Conservation (phyloP, 2,888 invertebrate species). For the Tyria jacobaeae region DNA sequence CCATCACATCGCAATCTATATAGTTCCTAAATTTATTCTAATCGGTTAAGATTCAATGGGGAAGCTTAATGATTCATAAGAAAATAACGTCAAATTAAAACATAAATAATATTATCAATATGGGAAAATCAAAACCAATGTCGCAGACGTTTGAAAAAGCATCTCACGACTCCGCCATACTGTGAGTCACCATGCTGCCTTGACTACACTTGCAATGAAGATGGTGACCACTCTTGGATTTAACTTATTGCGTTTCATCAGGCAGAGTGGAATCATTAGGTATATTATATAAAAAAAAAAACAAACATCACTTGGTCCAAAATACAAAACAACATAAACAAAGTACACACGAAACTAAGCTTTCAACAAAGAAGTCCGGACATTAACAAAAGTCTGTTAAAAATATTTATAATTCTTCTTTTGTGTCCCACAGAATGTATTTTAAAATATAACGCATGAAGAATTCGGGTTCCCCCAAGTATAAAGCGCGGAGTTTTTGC, state of each 20-base stretch:
- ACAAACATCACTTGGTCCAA: neutral
- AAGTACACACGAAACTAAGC: constrained; percentile 13
- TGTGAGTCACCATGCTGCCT: too few relatives aligned
- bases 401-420: constrained; percentile 27
- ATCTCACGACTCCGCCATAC: too few relatives aligned
- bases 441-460: constrained; percentile 32
- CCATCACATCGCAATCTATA: too few relatives aligned
- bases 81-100: neutral
- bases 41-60: too few relatives aligned
- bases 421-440: constrained; percentile 29
- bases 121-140: neutral
- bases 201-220: too few relatives aligned
- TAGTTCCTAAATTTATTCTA: too few relatives aligned
- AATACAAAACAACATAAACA: constrained; percentile 6
- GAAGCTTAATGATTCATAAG: too few relatives aligned
- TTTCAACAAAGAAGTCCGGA: constrained; percentile 31
- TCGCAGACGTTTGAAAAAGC: too few relatives aligned
- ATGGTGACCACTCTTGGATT: too few relatives aligned
- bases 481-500: constrained; percentile 19
- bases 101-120: neutral
- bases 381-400: constrained; percentile 33
- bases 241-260: too few relatives aligned
- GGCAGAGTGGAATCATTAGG: too few relatives aligned
- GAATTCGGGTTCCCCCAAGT: constrained; percentile 26
- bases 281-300: too few relatives aligned